Evolutionary conservation across 2,113 vertebrate species (phyloP).

Genomic region (human): GRCh38 chr7:131588501-131589000

Average conservation of each 20-base stretch:
- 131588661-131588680: neutral
- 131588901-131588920: neutral
- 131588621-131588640: neutral
- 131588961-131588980: accelerated
- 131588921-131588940: neutral
- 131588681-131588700: neutral
- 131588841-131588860: neutral
- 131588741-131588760: accelerated
- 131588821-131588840: neutral
- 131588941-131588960: no score
- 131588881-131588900: neutral
- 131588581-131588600: accelerated
- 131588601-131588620: neutral
- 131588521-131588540: neutral
- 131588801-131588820: neutral
- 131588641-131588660: neutral
- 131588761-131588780: neutral
- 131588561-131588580: neutral
- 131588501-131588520: accelerated
- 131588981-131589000: neutral
- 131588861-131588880: neutral
- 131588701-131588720: neutral
- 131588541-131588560: neutral
- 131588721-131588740: neutral
- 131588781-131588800: neutral